A percentile compares a stretch with the other conserved stretches of the same genome.
These are phyloP conservation scores for Syngnathoides biaculeatus DNA, from an alignment of 2,113 vertebrate species.

Conservation along the genomic window DNA sequence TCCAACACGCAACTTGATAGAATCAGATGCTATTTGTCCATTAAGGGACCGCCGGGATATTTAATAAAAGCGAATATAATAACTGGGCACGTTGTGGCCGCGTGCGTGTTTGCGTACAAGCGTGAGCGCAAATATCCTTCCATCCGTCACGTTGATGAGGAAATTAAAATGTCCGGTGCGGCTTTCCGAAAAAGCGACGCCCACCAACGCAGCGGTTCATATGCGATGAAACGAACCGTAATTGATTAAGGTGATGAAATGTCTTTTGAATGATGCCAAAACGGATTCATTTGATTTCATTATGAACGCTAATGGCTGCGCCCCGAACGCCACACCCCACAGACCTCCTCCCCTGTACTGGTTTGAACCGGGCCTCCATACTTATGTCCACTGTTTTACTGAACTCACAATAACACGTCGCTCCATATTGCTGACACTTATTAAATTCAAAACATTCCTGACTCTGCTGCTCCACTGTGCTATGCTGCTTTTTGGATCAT, in stretches of 20 bases:
- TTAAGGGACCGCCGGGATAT: conserved; percentile 63
- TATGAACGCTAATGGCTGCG: conserved; percentile 73
- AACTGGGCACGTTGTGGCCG: conserved; percentile 32
- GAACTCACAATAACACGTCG: too few relatives aligned
- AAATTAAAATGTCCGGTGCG: conserved; percentile 66
- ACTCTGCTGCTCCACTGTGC: too few relatives aligned
- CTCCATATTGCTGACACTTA: too few relatives aligned
- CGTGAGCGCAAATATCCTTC: conserved; percentile 25
- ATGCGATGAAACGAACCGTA: conserved; percentile 70
- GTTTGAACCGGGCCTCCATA: neutral
- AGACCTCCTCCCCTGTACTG: neutral
- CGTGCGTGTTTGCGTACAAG: conserved; percentile 9
- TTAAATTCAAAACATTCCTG: too few relatives aligned
- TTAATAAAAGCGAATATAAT: conserved; percentile 68
- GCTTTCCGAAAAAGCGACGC: conserved; percentile 51
- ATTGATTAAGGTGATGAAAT: conserved; percentile 75
- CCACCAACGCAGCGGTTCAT: conserved; percentile 58
- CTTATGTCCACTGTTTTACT: too few relatives aligned
- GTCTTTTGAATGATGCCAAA: conserved; percentile 71
- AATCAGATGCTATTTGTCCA: conserved; percentile 71
- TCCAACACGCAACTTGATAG: conserved; percentile 49
- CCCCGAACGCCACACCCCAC: conserved; percentile 28
- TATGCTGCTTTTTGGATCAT: too few relatives aligned
- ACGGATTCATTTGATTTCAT: conserved; percentile 72
- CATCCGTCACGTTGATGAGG: conserved; percentile 66